Evolutionary conservation across 2,888 invertebrate species (phyloP), one percentile per base, ranked within the genome.

Genomic region (Xanthorhoe spadicearia): DNA sequence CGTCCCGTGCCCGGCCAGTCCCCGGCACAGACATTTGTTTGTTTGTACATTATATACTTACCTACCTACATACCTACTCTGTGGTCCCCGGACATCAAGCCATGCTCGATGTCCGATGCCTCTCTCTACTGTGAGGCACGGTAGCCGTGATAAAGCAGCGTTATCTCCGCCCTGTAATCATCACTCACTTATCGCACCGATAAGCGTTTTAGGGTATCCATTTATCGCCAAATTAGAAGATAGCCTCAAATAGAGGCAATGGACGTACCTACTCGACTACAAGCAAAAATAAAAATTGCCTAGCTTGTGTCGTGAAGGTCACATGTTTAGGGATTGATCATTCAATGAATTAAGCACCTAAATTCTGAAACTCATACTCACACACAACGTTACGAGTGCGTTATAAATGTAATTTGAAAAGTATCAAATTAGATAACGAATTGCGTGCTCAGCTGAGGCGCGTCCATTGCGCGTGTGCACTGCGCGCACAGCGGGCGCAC

Each of bases 361-460:
- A n/a, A n/a, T n/a, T n/a, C n/a, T n/a, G n/a, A n/a, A n/a, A n/a
- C n/a, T n/a, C n/a, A n/a, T n/a, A n/a, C n/a, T n/a, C n/a, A n/a
- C n/a, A n/a, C n/a, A n/a, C n/a, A n/a, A n/a, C n/a, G n/a, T n/a
- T n/a, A n/a, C n/a, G n/a, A n/a, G n/a, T n/a, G n/a, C n/a, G n/a
- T n/a, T n/a, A n/a, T n/a, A n/a, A n/a, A n/a, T n/a, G n/a, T n/a
- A 43, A 43, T 43, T 43, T 13, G 38, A 43, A 43, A 43, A 75
- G 75, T 75, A 76, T 74, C 78, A 78, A 75, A 71, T 52, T 61
- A 56, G 59, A 58, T 58, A 58, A 58, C 49, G 18, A 28, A 50
- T 69, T 66, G 63, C 60, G 61, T 61, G 63, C 38, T 43, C 38
- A 4, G 38, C 13, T 38, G 38, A 43, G 38, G 38, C 13, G 38